phyloP scores from a whole-genome alignment of 2,888 invertebrate genomes.

The Dysmachus trigonus region DNA sequence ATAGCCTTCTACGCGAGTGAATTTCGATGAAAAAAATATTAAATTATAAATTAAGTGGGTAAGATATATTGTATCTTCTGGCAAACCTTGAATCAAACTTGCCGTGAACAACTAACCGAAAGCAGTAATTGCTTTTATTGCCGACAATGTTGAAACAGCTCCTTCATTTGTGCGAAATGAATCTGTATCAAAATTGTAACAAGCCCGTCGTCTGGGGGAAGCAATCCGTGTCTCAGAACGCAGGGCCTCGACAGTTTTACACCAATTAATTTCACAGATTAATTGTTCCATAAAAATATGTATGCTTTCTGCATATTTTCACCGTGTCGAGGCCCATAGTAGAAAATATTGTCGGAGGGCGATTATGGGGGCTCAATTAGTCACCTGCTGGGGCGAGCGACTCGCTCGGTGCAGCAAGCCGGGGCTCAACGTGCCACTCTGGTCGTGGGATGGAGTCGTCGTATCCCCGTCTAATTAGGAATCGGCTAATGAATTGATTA shows the following conservation, averaged over 20 bases:
- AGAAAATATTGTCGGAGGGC: neutral
- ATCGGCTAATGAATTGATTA: conserved; percentile 11
- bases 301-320: neutral
- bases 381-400: neutral
- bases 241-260: neutral
- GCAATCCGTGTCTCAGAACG: neutral
- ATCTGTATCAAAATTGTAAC: neutral
- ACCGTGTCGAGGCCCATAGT: neutral
- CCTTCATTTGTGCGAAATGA: neutral
- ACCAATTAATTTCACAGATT: neutral
- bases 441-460: neutral
- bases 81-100: too few relatives aligned
- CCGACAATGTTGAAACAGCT: neutral
- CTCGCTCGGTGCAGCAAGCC: neutral
- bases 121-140: neutral
- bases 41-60: too few relatives aligned
- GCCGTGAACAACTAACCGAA: neutral
- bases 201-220: neutral
- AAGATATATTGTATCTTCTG: too few relatives aligned
- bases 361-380: neutral
- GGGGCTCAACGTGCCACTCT: neutral
- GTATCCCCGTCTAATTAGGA: conserved; percentile 1
- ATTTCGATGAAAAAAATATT: too few relatives aligned
- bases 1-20: too few relatives aligned
- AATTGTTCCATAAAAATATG: neutral